phyloP scores from a whole-genome alignment of 2,888 invertebrate species.

The Leptinotarsa juncta region DNA sequence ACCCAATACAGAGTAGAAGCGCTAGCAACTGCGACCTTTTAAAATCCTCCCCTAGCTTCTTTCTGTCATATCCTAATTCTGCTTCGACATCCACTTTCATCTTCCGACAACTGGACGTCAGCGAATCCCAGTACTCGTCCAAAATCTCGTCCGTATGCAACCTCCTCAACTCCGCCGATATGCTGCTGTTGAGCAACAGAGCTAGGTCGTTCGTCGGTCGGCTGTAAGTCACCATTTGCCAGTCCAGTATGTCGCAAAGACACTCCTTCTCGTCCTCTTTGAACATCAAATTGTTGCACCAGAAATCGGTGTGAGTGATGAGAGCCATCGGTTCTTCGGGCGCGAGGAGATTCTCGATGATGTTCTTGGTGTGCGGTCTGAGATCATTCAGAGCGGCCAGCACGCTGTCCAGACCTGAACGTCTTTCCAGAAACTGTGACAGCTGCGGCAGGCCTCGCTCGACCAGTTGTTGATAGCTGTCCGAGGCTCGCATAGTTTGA shows the following conservation, averaged over 20 bases:
- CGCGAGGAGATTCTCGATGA: slow-evolving; percentile 77
- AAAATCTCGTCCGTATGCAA: slow-evolving; percentile 73
- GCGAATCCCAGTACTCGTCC: slow-evolving; percentile 77
- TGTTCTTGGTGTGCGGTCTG: slow-evolving; percentile 76
- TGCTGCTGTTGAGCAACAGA: slow-evolving; percentile 77
- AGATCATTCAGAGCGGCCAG: slow-evolving; percentile 71
- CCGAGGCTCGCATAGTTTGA: slow-evolving; percentile 82
- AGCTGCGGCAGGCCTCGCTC: slow-evolving; percentile 82
- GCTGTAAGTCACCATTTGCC: slow-evolving; percentile 87
- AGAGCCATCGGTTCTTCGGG: slow-evolving; percentile 80
- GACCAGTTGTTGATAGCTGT: slow-evolving; percentile 83
- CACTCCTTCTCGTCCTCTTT: slow-evolving; percentile 67
- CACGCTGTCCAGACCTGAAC: slow-evolving; percentile 73
- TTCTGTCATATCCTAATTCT: slow-evolving; percentile 66
- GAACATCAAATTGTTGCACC: slow-evolving; percentile 84
- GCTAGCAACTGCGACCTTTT: slow-evolving; percentile 78
- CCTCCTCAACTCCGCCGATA: slow-evolving; percentile 78
- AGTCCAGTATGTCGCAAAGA: slow-evolving; percentile 80
- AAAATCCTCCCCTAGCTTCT: slow-evolving; percentile 70
- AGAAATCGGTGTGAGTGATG: slow-evolving; percentile 86
- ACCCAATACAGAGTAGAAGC: slow-evolving; percentile 82
- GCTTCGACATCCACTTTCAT: slow-evolving; percentile 74
- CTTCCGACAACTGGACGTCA: slow-evolving; percentile 72
- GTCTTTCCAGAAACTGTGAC: slow-evolving; percentile 76
- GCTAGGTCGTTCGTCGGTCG: slow-evolving; percentile 84